Percentiles rank a stretch among this genome's conserved stretches.
Conservation (phyloP, 2,797 vertebrate genomes). For the Chloroceryle inda region DNA sequence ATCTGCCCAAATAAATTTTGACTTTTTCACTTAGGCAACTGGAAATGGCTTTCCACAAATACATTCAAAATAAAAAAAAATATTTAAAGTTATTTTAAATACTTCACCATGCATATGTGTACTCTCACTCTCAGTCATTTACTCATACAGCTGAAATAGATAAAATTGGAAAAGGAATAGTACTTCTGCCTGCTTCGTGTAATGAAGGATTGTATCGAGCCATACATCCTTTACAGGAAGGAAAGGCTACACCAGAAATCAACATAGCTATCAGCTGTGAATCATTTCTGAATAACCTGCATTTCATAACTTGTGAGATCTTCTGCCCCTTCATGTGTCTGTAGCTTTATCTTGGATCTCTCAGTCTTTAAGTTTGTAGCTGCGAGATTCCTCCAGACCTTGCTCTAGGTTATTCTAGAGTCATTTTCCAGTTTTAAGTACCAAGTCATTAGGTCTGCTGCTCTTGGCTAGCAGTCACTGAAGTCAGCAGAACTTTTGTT, state of each 20-base stretch:
- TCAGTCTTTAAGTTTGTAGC: neutral
- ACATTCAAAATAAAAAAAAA: neutral
- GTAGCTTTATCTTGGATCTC: neutral
- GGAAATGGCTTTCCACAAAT: neutral
- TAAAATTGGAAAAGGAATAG: neutral
- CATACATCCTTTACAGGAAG: neutral
- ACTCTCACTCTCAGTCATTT: neutral
- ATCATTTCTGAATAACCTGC: neutral
- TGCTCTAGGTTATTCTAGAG: neutral
- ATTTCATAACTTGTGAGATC: neutral
- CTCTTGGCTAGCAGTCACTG: neutral
- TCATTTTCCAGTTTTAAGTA: neutral
- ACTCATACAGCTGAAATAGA: neutral
- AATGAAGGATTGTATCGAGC: neutral
- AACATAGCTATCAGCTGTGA: neutral
- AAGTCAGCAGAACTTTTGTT: neutral
- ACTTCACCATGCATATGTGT: rapidly evolving
- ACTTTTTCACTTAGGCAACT: neutral
- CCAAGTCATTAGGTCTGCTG: neutral
- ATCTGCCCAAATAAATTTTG: neutral
- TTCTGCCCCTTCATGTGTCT: neutral
- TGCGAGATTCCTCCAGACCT: neutral
- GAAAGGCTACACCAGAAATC: neutral
- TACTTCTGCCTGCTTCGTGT: neutral
- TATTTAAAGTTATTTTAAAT: neutral